Evolutionary conservation across 2,888 invertebrate species (phyloP).

Genomic region (Lycophotia porphyrea): DNA sequence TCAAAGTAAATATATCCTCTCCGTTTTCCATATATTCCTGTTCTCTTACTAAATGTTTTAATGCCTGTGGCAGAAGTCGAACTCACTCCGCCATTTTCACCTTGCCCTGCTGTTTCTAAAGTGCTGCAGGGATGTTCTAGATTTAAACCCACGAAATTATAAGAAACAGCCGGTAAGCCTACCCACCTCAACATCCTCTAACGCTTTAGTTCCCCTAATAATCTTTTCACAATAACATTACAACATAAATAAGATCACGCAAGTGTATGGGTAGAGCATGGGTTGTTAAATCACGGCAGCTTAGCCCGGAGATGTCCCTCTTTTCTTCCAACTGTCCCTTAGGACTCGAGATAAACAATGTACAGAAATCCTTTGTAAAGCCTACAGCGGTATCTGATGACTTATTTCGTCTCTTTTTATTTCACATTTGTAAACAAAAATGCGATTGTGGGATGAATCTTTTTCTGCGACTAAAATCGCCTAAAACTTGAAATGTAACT

Average conservation of each 20-base stretch:
- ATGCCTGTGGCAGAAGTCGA: background rate
- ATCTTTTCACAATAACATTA: conserved; percentile 16
- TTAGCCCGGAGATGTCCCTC: conserved; percentile 73
- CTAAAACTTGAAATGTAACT: background rate
- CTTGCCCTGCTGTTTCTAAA: background rate
- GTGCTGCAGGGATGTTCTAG: background rate
- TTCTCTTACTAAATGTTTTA: background rate
- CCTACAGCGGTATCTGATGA: conserved; percentile 75
- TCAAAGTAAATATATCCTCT: background rate
- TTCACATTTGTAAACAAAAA: conserved; percentile 45
- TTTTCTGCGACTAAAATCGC: background rate
- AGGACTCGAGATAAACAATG: conserved; percentile 82
- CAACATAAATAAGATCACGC: conserved; percentile 33
- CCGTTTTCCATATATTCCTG: background rate
- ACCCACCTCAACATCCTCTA: background rate
- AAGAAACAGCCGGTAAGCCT: background rate
- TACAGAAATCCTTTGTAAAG: conserved; percentile 73
- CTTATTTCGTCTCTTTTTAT: conserved; percentile 68
- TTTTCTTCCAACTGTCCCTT: conserved; percentile 78
- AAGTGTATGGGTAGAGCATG: conserved; percentile 46
- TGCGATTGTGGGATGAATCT: background rate
- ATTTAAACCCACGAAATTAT: background rate
- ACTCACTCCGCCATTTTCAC: background rate
- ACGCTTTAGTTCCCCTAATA: conserved; percentile 5
- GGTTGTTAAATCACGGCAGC: conserved; percentile 68